Evolutionary conservation across 2,113 vertebrate genomes (phyloP).

Genomic region (Cervus canadensis): DNA sequence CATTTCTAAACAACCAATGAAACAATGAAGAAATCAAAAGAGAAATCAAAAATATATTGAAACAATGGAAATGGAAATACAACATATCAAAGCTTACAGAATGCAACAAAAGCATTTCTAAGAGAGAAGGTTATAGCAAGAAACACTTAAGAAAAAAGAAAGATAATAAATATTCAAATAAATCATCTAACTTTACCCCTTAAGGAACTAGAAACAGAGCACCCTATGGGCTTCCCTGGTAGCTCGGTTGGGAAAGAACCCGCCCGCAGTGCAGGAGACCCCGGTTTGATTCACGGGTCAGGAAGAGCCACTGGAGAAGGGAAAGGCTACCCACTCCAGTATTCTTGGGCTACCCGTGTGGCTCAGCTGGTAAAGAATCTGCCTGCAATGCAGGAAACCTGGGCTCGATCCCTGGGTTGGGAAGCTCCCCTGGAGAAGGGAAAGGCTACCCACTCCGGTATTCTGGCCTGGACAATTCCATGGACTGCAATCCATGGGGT

Average conservation of each 20-base stretch:
- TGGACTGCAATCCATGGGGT: not conserved
- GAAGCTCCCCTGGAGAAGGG: not conserved
- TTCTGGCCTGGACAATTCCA: not conserved
- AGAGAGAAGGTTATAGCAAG: not conserved
- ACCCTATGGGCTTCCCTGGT: not conserved
- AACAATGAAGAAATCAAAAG: not conserved
- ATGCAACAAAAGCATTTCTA: not conserved
- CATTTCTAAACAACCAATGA: not conserved
- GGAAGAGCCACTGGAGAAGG: not conserved
- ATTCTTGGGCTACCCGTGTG: not conserved
- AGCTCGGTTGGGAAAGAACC: not conserved
- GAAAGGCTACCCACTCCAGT: not conserved
- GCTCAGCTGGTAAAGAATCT: not conserved
- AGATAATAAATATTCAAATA: not conserved
- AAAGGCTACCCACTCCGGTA: not conserved
- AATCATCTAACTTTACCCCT: not conserved
- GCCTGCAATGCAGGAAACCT: not conserved
- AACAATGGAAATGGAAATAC: not conserved
- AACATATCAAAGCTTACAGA: not conserved
- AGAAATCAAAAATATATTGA: not conserved
- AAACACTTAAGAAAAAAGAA: not conserved
- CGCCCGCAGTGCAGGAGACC: not conserved
- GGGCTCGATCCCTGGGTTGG: not conserved
- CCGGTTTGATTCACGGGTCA: not conserved
- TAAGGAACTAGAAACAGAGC: not conserved